Percentiles rank a stretch among this genome's conserved stretches.
These are phyloP conservation scores for Bostrychus sinensis DNA, from an alignment of 2,113 vertebrate species.

Conservation along the genomic window DNA sequence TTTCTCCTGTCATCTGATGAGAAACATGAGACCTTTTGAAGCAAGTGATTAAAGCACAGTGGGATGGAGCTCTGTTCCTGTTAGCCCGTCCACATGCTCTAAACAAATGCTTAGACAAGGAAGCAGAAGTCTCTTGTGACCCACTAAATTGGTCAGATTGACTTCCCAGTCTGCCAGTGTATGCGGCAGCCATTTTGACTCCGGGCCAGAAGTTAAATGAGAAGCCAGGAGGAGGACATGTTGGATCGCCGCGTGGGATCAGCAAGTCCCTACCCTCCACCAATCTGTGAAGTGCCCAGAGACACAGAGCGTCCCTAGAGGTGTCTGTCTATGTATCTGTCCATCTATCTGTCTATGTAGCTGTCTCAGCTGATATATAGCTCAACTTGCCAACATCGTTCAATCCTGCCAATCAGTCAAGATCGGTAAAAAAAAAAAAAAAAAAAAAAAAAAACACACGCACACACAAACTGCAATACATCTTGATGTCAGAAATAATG, in stretches of 20 bases:
- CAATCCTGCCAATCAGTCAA: constrained; percentile 4
- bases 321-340: neutral
- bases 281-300: constrained; percentile 18
- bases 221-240: constrained; percentile 57
- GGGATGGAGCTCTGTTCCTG: constrained; percentile 40
- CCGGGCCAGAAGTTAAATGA: constrained; percentile 65
- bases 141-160: constrained; percentile 74
- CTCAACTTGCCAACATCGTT: constrained; percentile 5
- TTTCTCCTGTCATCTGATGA: constrained; percentile 38
- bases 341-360: neutral
- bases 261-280: constrained; percentile 43
- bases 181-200: constrained; percentile 70
- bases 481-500: constrained; percentile 29
- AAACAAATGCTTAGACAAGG: constrained; percentile 39
- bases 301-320: constrained; percentile 20
- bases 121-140: constrained; percentile 68
- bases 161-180: constrained; percentile 57
- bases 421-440: constrained; percentile 17
- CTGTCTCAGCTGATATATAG: constrained; percentile 29
- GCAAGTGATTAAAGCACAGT: constrained; percentile 71
- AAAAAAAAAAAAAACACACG: too few species aligned
- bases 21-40: constrained; percentile 61
- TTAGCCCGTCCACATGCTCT: constrained; percentile 43
- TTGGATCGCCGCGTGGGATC: constrained; percentile 60
- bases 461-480: constrained; percentile 26